Conservation (phyloP, 1,140 invertebrate species). For the Microvelia longipes region DNA sequence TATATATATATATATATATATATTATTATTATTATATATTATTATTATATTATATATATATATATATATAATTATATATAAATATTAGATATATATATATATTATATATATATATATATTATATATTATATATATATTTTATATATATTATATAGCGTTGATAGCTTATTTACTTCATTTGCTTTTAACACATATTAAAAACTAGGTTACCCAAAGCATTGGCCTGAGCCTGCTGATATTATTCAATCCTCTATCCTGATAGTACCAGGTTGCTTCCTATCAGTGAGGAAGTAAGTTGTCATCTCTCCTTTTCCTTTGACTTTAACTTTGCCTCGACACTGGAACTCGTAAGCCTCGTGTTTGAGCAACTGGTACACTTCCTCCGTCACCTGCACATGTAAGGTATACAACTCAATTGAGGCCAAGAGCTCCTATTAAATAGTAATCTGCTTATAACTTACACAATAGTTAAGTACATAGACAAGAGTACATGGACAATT, state of each 20-base stretch:
- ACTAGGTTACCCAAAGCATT: background rate
- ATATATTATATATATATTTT: too few relatives aligned
- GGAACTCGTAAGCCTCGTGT: conserved; percentile 56
- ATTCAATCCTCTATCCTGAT: conserved; percentile 36
- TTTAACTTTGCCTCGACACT: conserved; percentile 71
- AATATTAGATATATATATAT: too few relatives aligned
- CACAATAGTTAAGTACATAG: background rate
- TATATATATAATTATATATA: too few relatives aligned
- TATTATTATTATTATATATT: too few relatives aligned
- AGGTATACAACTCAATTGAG: background rate
- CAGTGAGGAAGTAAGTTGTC: conserved; percentile 77
- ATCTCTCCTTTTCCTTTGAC: conserved; percentile 89
- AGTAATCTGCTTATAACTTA: background rate
- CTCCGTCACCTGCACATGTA: conserved; percentile 51
- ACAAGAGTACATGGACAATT: background rate
- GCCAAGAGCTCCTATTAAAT: background rate
- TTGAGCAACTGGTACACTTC: conserved; percentile 59
- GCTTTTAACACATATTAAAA: too few relatives aligned
- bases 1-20: too few relatives aligned
- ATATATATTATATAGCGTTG: too few relatives aligned
- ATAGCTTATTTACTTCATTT: too few relatives aligned
- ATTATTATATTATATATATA: too few relatives aligned
- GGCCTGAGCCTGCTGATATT: conserved; percentile 13
- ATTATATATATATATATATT: too few relatives aligned
- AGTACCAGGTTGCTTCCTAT: conserved; percentile 43